Evolutionary conservation across 2,113 vertebrate species (phyloP).

Genomic region (Podiceps cristatus): DNA sequence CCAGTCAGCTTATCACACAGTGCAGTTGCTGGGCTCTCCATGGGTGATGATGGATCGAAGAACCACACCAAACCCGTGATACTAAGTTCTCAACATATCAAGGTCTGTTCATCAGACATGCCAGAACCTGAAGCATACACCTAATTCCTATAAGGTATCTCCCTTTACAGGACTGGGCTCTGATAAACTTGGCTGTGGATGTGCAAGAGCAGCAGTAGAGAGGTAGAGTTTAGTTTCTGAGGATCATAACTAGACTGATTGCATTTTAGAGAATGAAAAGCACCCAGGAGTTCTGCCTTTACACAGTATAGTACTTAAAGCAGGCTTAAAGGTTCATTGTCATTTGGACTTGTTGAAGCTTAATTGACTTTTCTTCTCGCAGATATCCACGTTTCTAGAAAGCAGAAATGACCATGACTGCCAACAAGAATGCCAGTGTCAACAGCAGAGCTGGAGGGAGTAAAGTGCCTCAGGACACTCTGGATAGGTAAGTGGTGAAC

Average conservation of each 20-base stretch:
- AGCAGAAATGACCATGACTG: slow-evolving; percentile 94
- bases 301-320: neutral
- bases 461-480: slow-evolving; percentile 87
- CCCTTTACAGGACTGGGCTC: neutral
- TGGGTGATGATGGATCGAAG: neutral
- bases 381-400: slow-evolving; percentile 83
- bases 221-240: neutral
- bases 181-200: neutral
- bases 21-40: neutral
- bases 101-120: neutral
- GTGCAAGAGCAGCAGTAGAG: neutral
- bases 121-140: neutral
- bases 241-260: neutral
- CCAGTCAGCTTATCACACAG: neutral
- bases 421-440: slow-evolving; percentile 95
- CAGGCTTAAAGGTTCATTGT: neutral
- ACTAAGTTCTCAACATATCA: neutral
- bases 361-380: slow-evolving; percentile 62
- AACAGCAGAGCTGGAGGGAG: slow-evolving; percentile 85
- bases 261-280: neutral
- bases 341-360: neutral
- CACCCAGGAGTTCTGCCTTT: neutral
- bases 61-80: neutral
- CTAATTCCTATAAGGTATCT: neutral
- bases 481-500: slow-evolving; percentile 88